phyloP scores from a whole-genome alignment of 1,140 invertebrate genomes.

The Orussus abietinus region DNA sequence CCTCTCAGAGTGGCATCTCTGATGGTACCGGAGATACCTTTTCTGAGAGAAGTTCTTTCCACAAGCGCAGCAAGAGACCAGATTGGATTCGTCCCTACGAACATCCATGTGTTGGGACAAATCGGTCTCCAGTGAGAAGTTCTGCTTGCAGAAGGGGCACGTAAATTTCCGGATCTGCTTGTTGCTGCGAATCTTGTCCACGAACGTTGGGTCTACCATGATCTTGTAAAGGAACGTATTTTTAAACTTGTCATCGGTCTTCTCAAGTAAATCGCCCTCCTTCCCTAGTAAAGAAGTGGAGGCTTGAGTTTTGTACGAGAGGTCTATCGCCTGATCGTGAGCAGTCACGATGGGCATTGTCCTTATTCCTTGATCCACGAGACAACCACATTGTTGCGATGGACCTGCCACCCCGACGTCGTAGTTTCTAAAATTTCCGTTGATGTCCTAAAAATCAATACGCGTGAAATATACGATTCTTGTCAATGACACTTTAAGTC shows the following conservation, averaged over 20 bases:
- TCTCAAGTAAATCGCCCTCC: too few relatives aligned
- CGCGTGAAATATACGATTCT: too few relatives aligned
- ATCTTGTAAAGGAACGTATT: slow-evolving; percentile 42
- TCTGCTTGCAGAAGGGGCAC: slow-evolving; percentile 37
- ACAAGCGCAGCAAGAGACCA: slow-evolving; percentile 40
- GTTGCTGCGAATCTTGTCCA: slow-evolving; percentile 27
- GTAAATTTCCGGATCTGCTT: slow-evolving; percentile 15
- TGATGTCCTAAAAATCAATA: too few relatives aligned
- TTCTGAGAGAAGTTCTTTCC: slow-evolving; percentile 39
- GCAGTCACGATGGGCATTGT: too few relatives aligned
- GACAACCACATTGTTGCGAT: too few relatives aligned
- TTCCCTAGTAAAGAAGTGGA: background rate
- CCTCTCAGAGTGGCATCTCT: slow-evolving; percentile 36
- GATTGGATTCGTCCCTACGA: slow-evolving; percentile 26
- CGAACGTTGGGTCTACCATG: slow-evolving; percentile 40
- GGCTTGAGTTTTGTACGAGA: background rate
- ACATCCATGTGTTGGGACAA: slow-evolving; percentile 32
- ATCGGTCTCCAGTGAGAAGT: slow-evolving; percentile 27
- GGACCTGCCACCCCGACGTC: too few relatives aligned
- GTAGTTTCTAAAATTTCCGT: too few relatives aligned
- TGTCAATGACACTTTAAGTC: too few relatives aligned
- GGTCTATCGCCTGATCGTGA: too few relatives aligned
- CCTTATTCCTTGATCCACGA: too few relatives aligned
- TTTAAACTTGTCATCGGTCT: slow-evolving; percentile 23
- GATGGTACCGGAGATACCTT: slow-evolving; percentile 41